These are phyloP conservation scores for Xerus rutilus DNA, from an alignment of 2,797 vertebrate species.

Conservation along the genomic window DNA sequence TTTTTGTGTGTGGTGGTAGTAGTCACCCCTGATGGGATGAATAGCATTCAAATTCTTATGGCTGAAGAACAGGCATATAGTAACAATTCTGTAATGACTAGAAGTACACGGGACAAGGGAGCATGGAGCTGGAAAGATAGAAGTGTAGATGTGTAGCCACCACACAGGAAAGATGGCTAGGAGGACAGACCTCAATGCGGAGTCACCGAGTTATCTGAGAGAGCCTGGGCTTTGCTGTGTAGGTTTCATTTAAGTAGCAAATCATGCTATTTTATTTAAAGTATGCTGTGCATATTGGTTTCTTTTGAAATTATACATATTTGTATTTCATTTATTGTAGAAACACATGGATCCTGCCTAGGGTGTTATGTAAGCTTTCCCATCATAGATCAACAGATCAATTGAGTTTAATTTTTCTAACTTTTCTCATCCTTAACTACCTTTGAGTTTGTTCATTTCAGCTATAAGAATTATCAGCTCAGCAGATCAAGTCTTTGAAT, in stretches of 20 bases:
- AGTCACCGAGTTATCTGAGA: background rate
- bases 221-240: background rate
- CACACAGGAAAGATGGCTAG: background rate
- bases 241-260: conserved; percentile 10
- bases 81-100: conserved; percentile 3
- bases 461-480: conserved; percentile 27
- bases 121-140: background rate
- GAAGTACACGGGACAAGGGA: background rate
- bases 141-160: background rate
- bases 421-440: background rate
- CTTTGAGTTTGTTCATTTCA: conserved; percentile 46
- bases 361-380: background rate
- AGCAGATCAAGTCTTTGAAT: conserved; percentile 42
- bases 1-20: background rate
- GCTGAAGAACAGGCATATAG: background rate
- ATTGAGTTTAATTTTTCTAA: conserved; percentile 46
- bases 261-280: background rate
- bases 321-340: background rate
- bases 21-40: background rate
- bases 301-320: conserved; percentile 37
- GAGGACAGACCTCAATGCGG: background rate
- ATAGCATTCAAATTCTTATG: background rate
- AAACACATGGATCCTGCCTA: background rate
- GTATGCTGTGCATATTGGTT: background rate
- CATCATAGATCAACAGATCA: background rate